These are phyloP conservation scores for Acleris emargana DNA, from an alignment of 2,888 invertebrate genomes.

Conservation along the genomic window DNA sequence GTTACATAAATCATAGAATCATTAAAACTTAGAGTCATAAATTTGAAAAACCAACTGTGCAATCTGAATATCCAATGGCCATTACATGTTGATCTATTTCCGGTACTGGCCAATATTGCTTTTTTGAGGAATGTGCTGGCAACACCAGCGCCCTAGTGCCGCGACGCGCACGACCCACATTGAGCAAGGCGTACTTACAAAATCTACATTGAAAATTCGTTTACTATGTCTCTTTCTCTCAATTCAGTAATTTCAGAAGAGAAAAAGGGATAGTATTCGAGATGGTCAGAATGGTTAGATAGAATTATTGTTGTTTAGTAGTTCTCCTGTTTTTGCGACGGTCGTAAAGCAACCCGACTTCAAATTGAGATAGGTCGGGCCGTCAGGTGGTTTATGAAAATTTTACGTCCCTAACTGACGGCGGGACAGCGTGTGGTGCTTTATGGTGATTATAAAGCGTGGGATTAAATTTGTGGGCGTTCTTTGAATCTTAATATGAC, in stretches of 20 bases:
- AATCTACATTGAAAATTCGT: too few species aligned
- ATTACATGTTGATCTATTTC: slow-evolving; percentile 32
- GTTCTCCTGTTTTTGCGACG: slow-evolving; percentile 45
- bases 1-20: too few species aligned
- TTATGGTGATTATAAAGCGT: slow-evolving; percentile 33
- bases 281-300: too few species aligned
- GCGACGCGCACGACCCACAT: slow-evolving; percentile 24
- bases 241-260: too few species aligned
- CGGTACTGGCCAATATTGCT: slow-evolving; percentile 16
- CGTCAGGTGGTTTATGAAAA: slow-evolving; percentile 56
- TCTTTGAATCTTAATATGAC: slow-evolving; percentile 6
- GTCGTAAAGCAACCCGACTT: slow-evolving; percentile 54
- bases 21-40: too few species aligned
- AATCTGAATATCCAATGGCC: slow-evolving; percentile 22
- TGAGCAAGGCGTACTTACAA: too few species aligned
- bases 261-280: too few species aligned
- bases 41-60: not conserved
- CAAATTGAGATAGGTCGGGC: slow-evolving; percentile 58
- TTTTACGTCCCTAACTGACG: slow-evolving; percentile 52
- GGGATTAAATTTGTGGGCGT: slow-evolving; percentile 41
- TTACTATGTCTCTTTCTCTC: too few species aligned
- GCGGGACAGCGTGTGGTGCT: slow-evolving; percentile 40
- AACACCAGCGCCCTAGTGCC: slow-evolving; percentile 23
- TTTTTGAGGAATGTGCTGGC: slow-evolving; percentile 21
- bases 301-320: too few species aligned